Percentiles rank a stretch among this genome's conserved stretches.
Evolutionary conservation across 2,888 invertebrate genomes (phyloP).

Genomic region (Stegophylla sp.): DNA sequence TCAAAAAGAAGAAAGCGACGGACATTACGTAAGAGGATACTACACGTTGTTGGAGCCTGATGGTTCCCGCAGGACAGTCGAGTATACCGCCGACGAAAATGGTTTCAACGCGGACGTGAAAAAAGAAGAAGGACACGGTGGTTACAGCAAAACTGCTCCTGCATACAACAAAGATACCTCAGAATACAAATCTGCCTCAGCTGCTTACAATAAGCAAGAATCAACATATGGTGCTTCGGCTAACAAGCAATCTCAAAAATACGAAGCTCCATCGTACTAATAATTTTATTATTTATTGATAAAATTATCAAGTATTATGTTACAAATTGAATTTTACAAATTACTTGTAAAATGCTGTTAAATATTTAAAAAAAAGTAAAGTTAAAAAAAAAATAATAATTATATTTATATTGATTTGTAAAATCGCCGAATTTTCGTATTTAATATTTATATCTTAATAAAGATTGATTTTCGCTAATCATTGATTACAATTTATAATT

Average conservation of each 20-base stretch:
- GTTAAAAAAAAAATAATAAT: background rate
- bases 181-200: slow-evolving; percentile 29
- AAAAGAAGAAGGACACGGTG: slow-evolving; percentile 59
- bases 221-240: background rate
- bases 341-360: background rate
- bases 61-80: slow-evolving; percentile 76
- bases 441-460: too few relatives aligned
- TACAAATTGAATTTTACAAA: background rate
- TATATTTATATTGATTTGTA: background rate
- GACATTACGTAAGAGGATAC: slow-evolving; percentile 67
- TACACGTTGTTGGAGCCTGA: slow-evolving; percentile 64
- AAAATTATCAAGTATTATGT: background rate
- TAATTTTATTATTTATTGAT: background rate
- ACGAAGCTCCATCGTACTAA: slow-evolving; percentile 46
- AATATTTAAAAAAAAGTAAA: slow-evolving; percentile 12
- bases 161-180: slow-evolving; percentile 24
- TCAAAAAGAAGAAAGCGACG: slow-evolving; percentile 64
- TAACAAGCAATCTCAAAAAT: slow-evolving; percentile 20
- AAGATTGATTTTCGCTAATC: too few relatives aligned
- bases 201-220: slow-evolving; percentile 30
- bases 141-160: slow-evolving; percentile 24
- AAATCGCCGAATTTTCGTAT: too few relatives aligned
- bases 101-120: slow-evolving; percentile 76
- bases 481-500: too few relatives aligned
- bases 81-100: slow-evolving; percentile 77